Evolutionary conservation across 2,797 vertebrate genomes (phyloP).

Genomic region (Acipenser ruthenus): DNA sequence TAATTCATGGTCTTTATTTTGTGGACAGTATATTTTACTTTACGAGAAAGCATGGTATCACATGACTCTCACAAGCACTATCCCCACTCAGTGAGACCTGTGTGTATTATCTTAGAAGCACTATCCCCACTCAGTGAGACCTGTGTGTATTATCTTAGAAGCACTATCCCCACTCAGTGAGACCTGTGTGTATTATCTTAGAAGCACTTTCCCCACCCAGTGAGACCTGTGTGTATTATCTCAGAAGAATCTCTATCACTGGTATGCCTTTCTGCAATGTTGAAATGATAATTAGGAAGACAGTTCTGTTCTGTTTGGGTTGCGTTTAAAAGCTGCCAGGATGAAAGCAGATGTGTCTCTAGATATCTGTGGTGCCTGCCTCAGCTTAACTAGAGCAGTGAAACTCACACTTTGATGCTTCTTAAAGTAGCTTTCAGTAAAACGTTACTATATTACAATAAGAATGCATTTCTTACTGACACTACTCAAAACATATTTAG

Average conservation of each 20-base stretch:
- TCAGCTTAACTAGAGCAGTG: constrained; percentile 9
- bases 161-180: constrained; percentile 2
- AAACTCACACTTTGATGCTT: too few species aligned
- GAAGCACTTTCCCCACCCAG: constrained; percentile 14
- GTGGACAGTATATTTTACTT: constrained; percentile 27
- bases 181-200: constrained; percentile 20
- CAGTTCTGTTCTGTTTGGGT: constrained; percentile 2
- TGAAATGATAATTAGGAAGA: background rate
- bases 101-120: too few species aligned
- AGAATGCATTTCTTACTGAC: background rate
- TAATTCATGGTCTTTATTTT: constrained; percentile 30
- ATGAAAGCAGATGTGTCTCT: constrained; percentile 22
- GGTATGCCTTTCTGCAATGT: background rate
- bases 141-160: constrained; percentile 14
- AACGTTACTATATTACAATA: too few species aligned
- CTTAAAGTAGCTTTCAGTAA: too few species aligned
- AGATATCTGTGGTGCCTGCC: constrained; percentile 20
- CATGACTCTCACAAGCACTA: constrained; percentile 10
- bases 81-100: constrained; percentile 9
- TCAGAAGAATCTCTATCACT: background rate
- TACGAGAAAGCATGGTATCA: constrained; percentile 13
- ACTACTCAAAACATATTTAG: background rate
- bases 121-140: too few species aligned
- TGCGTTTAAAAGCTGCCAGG: background rate
- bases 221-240: background rate